A percentile compares a stretch with the other conserved stretches of the same genome.
Evolutionary conservation across 2,888 invertebrate species (phyloP).

Genomic region (Leucoma salicis): DNA sequence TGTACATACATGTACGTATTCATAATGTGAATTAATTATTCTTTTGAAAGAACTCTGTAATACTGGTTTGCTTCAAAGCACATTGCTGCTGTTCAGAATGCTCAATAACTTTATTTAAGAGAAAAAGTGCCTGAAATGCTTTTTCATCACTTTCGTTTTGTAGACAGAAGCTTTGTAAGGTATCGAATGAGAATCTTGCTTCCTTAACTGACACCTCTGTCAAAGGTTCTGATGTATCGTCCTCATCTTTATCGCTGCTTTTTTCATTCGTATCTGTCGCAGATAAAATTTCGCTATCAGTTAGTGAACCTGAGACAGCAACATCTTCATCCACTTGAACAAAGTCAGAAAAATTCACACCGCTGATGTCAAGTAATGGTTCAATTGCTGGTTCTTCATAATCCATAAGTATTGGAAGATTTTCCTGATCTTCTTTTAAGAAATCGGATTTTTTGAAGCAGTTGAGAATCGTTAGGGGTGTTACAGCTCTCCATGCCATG

Average conservation of each 20-base stretch:
- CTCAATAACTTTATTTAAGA: constrained; percentile 20
- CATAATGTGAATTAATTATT: constrained; percentile 8
- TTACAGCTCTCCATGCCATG: constrained; percentile 22
- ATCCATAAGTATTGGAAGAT: constrained; percentile 19
- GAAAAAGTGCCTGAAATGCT: constrained; percentile 29
- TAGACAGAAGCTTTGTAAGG: constrained; percentile 30
- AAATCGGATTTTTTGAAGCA: constrained; percentile 22
- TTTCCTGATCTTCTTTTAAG: constrained; percentile 9
- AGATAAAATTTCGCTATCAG: constrained; percentile 18
- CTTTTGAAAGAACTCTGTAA: constrained; percentile 24
- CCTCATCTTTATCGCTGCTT: constrained; percentile 21
- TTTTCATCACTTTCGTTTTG: constrained; percentile 32
- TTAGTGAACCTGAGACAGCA: constrained; percentile 25
- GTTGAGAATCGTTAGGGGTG: constrained; percentile 21
- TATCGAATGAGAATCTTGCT: constrained; percentile 28
- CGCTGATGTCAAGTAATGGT: constrained; percentile 25
- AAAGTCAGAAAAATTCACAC: constrained; percentile 30
- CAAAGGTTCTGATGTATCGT: constrained; percentile 25
- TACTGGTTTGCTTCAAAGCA: constrained; percentile 24
- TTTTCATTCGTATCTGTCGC: constrained; percentile 19
- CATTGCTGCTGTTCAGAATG: constrained; percentile 19
- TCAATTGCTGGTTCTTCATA: constrained; percentile 24
- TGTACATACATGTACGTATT: constrained; percentile 5
- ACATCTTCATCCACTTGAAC: constrained; percentile 29
- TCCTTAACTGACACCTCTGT: constrained; percentile 30